Evolutionary conservation across 2,888 invertebrate genomes (phyloP), one percentile per base, ranked within the genome.

Genomic region (Zootermopsis nevadensis): DNA sequence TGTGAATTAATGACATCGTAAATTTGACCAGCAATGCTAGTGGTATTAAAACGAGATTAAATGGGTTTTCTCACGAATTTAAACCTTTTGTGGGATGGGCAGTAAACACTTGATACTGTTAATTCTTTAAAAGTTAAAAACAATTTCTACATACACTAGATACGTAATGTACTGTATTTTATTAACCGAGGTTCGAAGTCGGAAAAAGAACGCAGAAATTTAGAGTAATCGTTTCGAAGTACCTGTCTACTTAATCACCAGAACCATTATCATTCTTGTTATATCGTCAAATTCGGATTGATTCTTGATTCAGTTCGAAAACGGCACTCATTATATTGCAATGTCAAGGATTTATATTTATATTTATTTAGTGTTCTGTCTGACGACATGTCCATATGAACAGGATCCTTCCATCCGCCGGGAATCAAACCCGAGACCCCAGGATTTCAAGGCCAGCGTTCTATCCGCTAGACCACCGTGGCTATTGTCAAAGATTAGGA

Each of bases 21-120:
- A 77, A 66, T n/a, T 22, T 66, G 60, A n/a, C 38, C 79, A 38
- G 22, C 42, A 7, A 19, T 24, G 79, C 48, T 35, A 60, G 33
- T 42, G 19, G 42, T 27, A 76, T 76, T 42, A 48, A 66, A 38
- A 38, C 66, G 79, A 66, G 60, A 60, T 66, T 79, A 79, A 27
- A 35, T 66, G 33, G 79, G 31, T 27, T 77, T 79, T 74, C 74
- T 74, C 38, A 74, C 38, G 10, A 38, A 69, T 33, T 0, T 33
- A 69, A 33, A 33, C 7, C 19, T 69, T 27, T 27, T 60, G 2
- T 60, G 6, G 60, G 7, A 60, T 15, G 27, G 7, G n/a, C 27
- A 60, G 60, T 60, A 27, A 27, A 60, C 60, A 27, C 27, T 60
- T 60, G n/a, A 4, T 12, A 60, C 15, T n/a, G 60, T 60, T 60